A percentile compares a stretch with the other conserved stretches of the same genome.
Conservation (phyloP, 2,113 vertebrate species). For the Dinomys branickii region DNA sequence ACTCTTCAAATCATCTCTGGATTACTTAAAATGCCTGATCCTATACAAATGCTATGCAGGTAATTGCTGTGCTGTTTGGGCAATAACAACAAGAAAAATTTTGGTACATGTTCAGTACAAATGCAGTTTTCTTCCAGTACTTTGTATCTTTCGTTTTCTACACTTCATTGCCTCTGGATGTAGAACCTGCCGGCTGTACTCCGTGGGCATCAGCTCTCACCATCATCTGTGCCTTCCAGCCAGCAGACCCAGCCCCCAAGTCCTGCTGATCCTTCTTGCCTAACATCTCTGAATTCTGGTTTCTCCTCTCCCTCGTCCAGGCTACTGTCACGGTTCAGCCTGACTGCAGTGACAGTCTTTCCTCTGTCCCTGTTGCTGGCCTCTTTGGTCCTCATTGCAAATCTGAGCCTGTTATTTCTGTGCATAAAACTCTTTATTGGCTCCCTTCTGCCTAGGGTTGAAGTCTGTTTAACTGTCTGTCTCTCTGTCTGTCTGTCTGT, state of each 20-base stretch:
- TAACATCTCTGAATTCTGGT: neutral
- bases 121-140: neutral
- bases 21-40: neutral
- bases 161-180: neutral
- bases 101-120: neutral
- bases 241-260: neutral
- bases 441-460: neutral
- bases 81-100: neutral
- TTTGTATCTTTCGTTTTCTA: neutral
- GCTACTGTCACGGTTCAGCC: neutral
- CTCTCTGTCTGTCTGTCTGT: neutral
- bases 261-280: neutral
- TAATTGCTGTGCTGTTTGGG: neutral
- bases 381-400: neutral
- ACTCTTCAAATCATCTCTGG: neutral
- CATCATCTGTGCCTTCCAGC: neutral
- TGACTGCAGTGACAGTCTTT: neutral
- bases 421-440: neutral
- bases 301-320: neutral
- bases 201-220: neutral
- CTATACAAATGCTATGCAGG: neutral
- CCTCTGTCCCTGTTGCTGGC: neutral
- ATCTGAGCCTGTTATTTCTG: neutral
- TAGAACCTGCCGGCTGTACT: neutral
- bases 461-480: neutral